phyloP scores from a whole-genome alignment of 2,888 invertebrate genomes.

The Sinodicranocentrus sp. region DNA sequence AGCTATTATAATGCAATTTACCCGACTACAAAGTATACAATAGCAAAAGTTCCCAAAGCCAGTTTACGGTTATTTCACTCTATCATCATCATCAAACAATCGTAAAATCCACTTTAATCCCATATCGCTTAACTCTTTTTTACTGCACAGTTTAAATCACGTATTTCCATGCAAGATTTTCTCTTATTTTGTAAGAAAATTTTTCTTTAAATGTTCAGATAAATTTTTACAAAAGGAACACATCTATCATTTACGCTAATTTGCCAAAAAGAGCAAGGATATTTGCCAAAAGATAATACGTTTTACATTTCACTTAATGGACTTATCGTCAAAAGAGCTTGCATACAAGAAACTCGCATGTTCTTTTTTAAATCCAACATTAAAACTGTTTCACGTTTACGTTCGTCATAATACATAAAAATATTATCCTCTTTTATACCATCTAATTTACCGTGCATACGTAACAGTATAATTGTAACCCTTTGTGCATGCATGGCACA shows the following conservation, averaged over 20 bases:
- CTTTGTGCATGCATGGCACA: no score
- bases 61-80: constrained; percentile 9
- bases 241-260: background rate
- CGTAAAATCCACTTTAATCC: background rate
- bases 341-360: no score
- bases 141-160: background rate
- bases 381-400: no score
- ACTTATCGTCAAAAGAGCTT: background rate
- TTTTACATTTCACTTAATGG: background rate
- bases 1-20: no score
- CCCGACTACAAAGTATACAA: no score
- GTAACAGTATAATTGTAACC: background rate
- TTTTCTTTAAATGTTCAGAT: no score
- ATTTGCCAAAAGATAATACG: no score
- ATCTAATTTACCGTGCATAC: constrained; percentile 11
- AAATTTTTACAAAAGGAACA: background rate
- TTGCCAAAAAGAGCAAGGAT: constrained; percentile 4
- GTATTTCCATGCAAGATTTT: constrained; percentile 7
- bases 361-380: constrained; percentile 3
- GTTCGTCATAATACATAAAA: no score
- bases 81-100: background rate
- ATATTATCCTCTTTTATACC: no score
- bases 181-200: background rate
- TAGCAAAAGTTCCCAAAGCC: no score
- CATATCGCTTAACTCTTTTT: background rate